Evolutionary conservation across 1,140 invertebrate species (phyloP).

Genomic region (Pseudomyrmex dendroicus): DNA sequence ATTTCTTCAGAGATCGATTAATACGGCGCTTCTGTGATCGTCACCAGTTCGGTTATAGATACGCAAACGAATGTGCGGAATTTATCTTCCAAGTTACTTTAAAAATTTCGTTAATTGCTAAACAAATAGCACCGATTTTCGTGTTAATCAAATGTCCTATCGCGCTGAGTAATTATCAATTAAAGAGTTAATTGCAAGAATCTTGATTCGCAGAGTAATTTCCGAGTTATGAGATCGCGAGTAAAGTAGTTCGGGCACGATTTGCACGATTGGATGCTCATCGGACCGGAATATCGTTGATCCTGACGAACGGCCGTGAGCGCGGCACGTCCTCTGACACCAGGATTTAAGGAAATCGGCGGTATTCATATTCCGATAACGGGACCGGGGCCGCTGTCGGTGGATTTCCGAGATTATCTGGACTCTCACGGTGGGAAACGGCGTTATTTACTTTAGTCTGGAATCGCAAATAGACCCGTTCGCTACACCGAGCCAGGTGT

Average conservation of each 20-base stretch:
- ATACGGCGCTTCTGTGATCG: neutral
- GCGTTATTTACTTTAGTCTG: constrained; percentile 70
- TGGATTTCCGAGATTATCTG: constrained; percentile 65
- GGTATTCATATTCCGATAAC: constrained; percentile 67
- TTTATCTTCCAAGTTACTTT: constrained; percentile 30
- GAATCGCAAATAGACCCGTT: constrained; percentile 63
- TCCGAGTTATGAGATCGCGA: constrained; percentile 33
- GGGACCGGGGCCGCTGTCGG: constrained; percentile 18
- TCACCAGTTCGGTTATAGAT: constrained; percentile 19
- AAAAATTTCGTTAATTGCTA: constrained; percentile 23
- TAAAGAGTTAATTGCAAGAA: neutral
- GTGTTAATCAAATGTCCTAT: neutral
- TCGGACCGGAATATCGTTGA: constrained; percentile 50
- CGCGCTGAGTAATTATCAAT: neutral
- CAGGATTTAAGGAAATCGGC: constrained; percentile 75
- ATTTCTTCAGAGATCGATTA: constrained; percentile 47
- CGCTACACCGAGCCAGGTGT: constrained; percentile 55
- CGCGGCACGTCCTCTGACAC: constrained; percentile 56
- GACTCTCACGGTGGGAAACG: constrained; percentile 41
- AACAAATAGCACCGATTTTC: constrained; percentile 11
- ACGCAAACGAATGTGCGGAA: neutral
- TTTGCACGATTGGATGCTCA: constrained; percentile 50
- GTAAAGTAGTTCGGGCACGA: constrained; percentile 43
- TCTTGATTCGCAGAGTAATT: constrained; percentile 4
- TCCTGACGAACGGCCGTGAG: constrained; percentile 49